Conservation (phyloP, 2,797 vertebrate genomes). For the Neosalanx taihuensis region DNA sequence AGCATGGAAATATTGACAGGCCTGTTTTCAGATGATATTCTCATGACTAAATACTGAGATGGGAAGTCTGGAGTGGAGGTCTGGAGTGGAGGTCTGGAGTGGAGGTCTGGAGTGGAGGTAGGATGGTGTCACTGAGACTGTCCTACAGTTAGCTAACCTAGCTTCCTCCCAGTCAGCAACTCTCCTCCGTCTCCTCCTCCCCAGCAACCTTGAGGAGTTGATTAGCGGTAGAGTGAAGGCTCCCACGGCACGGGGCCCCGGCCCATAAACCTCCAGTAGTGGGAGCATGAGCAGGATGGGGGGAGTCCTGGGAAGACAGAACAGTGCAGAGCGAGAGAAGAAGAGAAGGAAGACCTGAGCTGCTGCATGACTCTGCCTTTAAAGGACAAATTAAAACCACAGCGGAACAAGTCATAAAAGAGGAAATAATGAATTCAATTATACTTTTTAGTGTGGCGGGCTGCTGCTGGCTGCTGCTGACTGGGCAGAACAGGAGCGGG, state of each 20-base stretch:
- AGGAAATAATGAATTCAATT: constrained; percentile 83
- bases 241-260: constrained; percentile 60
- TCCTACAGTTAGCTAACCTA: constrained; percentile 62
- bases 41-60: constrained; percentile 70
- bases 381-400: constrained; percentile 78
- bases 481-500: constrained; percentile 64
- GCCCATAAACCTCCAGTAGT: constrained; percentile 67
- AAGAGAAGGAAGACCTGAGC: constrained; percentile 59
- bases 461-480: constrained; percentile 73
- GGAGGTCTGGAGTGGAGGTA: constrained; percentile 54
- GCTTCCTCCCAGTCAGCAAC: constrained; percentile 52
- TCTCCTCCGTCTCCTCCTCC: constrained; percentile 30
- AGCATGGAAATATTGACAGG: constrained; percentile 66
- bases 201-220: constrained; percentile 73
- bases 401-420: constrained; percentile 77
- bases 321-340: constrained; percentile 58
- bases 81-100: constrained; percentile 55
- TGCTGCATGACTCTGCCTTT: constrained; percentile 70
- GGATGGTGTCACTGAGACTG: constrained; percentile 65
- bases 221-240: constrained; percentile 68
- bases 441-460: constrained; percentile 74
- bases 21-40: constrained; percentile 73
- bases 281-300: constrained; percentile 46
- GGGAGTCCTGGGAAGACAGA: constrained; percentile 58
- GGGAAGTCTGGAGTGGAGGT: constrained; percentile 42